A percentile compares a stretch with the other conserved stretches of the same genome.
These are phyloP conservation scores for Uloborus plumipes DNA, from an alignment of 2,888 invertebrate species.

Conservation along the genomic window DNA sequence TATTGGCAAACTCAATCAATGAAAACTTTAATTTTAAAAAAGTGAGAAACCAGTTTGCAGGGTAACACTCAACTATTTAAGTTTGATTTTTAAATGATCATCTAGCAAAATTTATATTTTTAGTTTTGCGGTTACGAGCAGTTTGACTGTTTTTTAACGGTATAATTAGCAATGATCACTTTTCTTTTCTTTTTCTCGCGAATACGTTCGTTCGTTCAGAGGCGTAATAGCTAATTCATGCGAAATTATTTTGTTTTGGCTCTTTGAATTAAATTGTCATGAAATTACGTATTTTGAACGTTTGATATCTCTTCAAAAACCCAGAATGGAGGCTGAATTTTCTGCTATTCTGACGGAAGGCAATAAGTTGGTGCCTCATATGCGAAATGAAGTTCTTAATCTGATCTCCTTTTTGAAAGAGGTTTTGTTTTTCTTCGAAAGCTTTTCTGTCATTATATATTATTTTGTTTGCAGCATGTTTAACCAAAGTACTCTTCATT, in stretches of 20 bases:
- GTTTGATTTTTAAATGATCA: neutral
- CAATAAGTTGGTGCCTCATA: constrained; percentile 32
- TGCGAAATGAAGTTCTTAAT: constrained; percentile 51
- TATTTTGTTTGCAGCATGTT: too few relatives aligned
- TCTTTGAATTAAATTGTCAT: neutral
- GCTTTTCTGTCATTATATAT: too few relatives aligned
- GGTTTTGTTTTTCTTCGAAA: neutral
- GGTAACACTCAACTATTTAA: neutral
- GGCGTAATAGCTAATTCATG: neutral
- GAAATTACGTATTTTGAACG: too few relatives aligned
- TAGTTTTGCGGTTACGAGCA: too few relatives aligned
- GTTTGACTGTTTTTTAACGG: too few relatives aligned
- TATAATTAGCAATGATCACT: too few relatives aligned
- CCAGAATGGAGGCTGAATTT: constrained; percentile 43
- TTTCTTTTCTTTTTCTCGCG: too few relatives aligned
- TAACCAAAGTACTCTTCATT: too few relatives aligned
- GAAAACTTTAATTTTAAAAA: too few relatives aligned
- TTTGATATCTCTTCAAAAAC: neutral
- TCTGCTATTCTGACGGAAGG: constrained; percentile 31
- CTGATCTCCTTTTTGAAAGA: constrained; percentile 41
- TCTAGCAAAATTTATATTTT: neutral
- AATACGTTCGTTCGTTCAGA: neutral
- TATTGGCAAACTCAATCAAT: too few relatives aligned
- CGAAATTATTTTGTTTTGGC: neutral
- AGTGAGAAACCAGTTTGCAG: too few relatives aligned